Evolutionary conservation across 2,113 vertebrate species (phyloP).

Genomic region (Vidua macroura): DNA sequence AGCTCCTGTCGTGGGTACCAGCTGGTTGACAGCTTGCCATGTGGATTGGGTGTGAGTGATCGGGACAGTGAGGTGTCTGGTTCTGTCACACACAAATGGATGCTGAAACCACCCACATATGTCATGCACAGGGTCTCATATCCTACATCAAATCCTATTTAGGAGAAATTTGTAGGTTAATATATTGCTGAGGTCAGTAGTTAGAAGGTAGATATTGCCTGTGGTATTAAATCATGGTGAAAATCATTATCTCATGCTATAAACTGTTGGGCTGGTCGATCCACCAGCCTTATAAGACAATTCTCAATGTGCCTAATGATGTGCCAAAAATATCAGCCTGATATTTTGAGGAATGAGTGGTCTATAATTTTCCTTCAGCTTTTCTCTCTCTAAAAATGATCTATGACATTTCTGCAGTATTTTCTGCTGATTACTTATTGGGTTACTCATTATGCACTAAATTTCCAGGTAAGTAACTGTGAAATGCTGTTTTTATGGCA

Average conservation of each 20-base stretch:
- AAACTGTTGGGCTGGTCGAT: background rate
- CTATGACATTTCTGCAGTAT: background rate
- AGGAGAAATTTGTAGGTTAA: background rate
- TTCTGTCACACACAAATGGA: background rate
- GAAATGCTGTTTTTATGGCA: background rate
- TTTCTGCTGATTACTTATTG: background rate
- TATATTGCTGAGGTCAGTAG: background rate
- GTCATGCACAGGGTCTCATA: background rate
- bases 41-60: background rate
- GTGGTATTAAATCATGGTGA: background rate
- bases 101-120: background rate
- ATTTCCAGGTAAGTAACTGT: background rate
- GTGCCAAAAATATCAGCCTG: background rate
- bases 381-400: background rate
- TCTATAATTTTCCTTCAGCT: background rate
- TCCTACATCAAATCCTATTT: background rate
- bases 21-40: background rate
- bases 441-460: background rate
- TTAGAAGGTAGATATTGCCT: background rate
- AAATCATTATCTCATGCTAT: background rate
- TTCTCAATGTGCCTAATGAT: background rate
- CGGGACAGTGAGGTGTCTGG: background rate
- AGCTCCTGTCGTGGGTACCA: background rate
- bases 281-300: background rate
- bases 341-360: background rate